Conservation (phyloP, 2,888 invertebrate genomes). For the Cephus pulcher region DNA sequence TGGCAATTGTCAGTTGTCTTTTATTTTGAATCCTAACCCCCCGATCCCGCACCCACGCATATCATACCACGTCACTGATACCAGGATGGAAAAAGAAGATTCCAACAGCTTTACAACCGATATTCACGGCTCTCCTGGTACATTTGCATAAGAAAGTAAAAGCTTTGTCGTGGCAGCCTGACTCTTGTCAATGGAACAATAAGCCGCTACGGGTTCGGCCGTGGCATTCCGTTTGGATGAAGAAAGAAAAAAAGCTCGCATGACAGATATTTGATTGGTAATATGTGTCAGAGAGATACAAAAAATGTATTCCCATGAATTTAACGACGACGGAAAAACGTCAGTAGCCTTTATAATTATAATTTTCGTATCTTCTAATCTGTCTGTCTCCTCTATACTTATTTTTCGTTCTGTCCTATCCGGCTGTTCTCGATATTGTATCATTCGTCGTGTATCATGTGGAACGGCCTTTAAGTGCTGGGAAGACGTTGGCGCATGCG, state of each 20-base stretch:
- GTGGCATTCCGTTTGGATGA: background rate
- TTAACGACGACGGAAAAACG: background rate
- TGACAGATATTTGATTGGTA: background rate
- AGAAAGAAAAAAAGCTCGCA: background rate
- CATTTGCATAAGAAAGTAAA: background rate
- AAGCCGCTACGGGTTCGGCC: background rate
- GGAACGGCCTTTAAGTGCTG: background rate
- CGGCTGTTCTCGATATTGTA: background rate
- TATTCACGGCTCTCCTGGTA: background rate
- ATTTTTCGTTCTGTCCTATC: background rate
- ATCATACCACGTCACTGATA: background rate
- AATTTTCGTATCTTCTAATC: background rate
- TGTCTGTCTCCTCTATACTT: background rate
- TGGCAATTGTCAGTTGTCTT: background rate
- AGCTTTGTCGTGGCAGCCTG: background rate
- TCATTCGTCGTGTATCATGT: background rate
- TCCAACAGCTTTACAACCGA: background rate
- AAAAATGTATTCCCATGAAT: background rate
- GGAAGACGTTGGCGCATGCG: background rate
- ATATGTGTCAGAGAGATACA: background rate
- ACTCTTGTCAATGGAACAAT: background rate
- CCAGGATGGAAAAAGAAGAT: background rate
- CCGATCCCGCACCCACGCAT: background rate
- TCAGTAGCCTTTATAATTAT: background rate
- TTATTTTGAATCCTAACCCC: background rate